Conservation (phyloP, 2,888 invertebrate genomes). For the Drosophila mimetica region DNA sequence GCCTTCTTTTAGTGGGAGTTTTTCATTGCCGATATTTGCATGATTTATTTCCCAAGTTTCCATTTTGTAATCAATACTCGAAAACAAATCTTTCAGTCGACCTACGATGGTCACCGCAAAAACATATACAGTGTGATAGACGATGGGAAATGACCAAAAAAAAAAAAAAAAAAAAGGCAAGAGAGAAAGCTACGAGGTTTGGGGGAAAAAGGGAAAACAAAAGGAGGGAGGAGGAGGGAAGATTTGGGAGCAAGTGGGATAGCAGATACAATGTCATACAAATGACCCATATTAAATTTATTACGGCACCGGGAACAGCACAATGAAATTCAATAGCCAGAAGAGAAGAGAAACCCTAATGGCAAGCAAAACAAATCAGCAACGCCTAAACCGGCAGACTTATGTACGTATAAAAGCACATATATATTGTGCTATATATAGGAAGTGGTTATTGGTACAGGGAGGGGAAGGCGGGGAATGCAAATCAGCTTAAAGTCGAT, state of each 20-base stretch:
- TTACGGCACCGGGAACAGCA: slow-evolving; percentile 69
- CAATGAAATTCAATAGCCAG: slow-evolving; percentile 78
- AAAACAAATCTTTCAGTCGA: slow-evolving; percentile 13
- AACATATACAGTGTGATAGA: slow-evolving; percentile 51
- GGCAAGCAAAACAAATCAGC: slow-evolving; percentile 76
- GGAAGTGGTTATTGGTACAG: slow-evolving; percentile 31
- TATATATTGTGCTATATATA: slow-evolving; percentile 35
- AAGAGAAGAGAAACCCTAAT: slow-evolving; percentile 55
- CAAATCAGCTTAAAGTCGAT: slow-evolving; percentile 70
- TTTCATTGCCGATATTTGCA: neutral
- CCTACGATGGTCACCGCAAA: slow-evolving; percentile 38
- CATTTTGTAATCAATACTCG: neutral
- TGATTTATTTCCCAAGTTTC: neutral
- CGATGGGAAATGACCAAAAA: slow-evolving; percentile 53
- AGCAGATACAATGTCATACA: slow-evolving; percentile 73
- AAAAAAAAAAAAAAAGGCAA: slow-evolving; percentile 38
- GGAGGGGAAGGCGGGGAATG: slow-evolving; percentile 41
- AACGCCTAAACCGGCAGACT: slow-evolving; percentile 52
- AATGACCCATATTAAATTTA: slow-evolving; percentile 81
- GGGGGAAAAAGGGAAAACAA: slow-evolving; percentile 1
- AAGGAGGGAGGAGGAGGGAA: neutral
- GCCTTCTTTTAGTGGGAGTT: too few relatives aligned
- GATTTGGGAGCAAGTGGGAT: slow-evolving; percentile 25
- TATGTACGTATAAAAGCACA: slow-evolving; percentile 15
- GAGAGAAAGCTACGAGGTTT: slow-evolving; percentile 18